Conservation (phyloP, 2,888 invertebrate genomes). For the Ariolimax columbianus region DNA sequence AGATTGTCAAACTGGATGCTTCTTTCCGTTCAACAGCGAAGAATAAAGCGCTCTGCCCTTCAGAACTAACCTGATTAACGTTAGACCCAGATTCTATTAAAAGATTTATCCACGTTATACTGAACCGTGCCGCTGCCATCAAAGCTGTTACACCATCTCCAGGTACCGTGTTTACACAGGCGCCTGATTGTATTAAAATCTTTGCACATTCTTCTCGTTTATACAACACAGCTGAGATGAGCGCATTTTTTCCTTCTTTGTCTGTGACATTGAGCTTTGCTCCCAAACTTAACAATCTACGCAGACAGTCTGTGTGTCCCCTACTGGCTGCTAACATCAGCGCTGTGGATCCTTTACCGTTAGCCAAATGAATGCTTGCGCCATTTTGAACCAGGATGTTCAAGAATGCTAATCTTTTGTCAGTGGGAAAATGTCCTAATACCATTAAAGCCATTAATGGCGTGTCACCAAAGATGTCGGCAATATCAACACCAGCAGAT, state of each 20-base stretch:
- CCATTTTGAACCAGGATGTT: not conserved
- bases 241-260: not conserved
- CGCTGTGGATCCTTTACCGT: not conserved
- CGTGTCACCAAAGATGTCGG: not conserved
- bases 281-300: not conserved
- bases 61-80: too few species aligned
- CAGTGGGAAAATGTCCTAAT: too few species aligned
- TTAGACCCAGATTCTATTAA: too few species aligned
- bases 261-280: not conserved
- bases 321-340: too few species aligned
- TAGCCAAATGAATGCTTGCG: not conserved
- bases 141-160: too few species aligned
- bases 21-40: not conserved
- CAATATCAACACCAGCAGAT: not conserved
- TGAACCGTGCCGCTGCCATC: too few species aligned
- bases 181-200: conserved; percentile 63
- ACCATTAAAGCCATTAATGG: not conserved
- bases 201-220: not conserved
- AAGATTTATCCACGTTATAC: too few species aligned
- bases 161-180: conserved; percentile 79
- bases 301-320: not conserved
- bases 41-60: conserved; percentile 29
- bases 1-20: not conserved
- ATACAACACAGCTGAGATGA: not conserved
- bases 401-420: not conserved